These are phyloP conservation scores for Lycia hirtaria DNA, from an alignment of 2,888 invertebrate genomes.

Conservation along the genomic window DNA sequence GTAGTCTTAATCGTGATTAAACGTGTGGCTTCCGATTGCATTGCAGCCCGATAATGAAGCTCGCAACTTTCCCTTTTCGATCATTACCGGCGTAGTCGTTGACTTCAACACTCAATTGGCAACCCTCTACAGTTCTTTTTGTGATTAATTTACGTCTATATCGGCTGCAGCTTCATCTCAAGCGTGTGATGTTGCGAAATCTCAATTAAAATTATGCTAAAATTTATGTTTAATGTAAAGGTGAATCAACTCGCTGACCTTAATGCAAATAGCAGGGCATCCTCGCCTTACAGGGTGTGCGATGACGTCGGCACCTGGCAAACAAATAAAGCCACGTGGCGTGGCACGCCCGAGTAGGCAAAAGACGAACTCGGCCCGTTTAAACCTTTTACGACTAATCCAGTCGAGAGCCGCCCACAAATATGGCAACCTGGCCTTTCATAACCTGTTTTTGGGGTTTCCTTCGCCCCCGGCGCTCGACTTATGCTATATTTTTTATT, in stretches of 20 bases:
- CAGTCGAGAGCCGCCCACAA: slow-evolving; percentile 77
- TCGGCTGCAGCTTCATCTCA: slow-evolving; percentile 12
- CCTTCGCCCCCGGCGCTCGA: slow-evolving; percentile 72
- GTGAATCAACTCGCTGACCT: slow-evolving; percentile 68
- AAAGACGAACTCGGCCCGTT: slow-evolving; percentile 76
- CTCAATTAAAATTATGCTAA: slow-evolving; percentile 35
- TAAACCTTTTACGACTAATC: slow-evolving; percentile 84
- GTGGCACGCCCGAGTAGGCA: slow-evolving; percentile 65
- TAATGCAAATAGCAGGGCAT: slow-evolving; percentile 66
- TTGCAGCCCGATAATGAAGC: slow-evolving; percentile 69
- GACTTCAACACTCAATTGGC: slow-evolving; percentile 48
- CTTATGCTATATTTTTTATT: slow-evolving; percentile 58
- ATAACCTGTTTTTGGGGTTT: slow-evolving; percentile 85
- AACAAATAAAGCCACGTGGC: slow-evolving; percentile 76
- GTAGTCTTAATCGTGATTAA: slow-evolving; percentile 71
- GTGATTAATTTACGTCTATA: slow-evolving; percentile 34
- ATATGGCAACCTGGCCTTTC: slow-evolving; percentile 82
- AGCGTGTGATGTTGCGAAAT: slow-evolving; percentile 9
- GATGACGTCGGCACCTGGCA: slow-evolving; percentile 70
- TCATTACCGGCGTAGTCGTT: slow-evolving; percentile 62
- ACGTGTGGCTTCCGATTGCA: slow-evolving; percentile 68
- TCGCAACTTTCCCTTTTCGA: slow-evolving; percentile 76
- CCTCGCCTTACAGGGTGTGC: slow-evolving; percentile 70
- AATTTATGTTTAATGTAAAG: slow-evolving; percentile 50
- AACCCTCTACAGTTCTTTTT: slow-evolving; percentile 52